Percentiles rank a stretch among this genome's conserved stretches.
Conservation (phyloP, 2,113 vertebrate species). For the Pogona vitticeps region DNA sequence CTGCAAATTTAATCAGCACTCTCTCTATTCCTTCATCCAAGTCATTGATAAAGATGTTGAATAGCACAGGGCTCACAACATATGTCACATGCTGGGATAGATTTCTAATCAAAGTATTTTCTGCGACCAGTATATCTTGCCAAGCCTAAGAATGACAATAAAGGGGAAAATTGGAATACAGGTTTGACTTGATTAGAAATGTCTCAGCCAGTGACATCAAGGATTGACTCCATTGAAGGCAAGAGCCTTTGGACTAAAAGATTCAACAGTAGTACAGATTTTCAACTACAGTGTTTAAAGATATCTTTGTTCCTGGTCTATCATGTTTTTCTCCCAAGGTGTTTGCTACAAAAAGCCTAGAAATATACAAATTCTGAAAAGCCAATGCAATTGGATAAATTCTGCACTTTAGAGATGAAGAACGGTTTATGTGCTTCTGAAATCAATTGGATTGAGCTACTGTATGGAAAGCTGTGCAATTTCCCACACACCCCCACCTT, state of each 20-base stretch:
- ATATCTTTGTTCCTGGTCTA: neutral
- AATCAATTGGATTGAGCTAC: neutral
- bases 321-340: neutral
- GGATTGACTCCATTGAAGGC: too few relatives aligned
- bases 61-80: too few relatives aligned
- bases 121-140: neutral
- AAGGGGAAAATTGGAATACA: neutral
- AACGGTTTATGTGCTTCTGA: neutral
- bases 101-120: neutral
- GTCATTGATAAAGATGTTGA: too few relatives aligned
- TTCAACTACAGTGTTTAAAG: too few relatives aligned
- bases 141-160: neutral
- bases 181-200: too few relatives aligned
- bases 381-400: too few relatives aligned
- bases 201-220: too few relatives aligned
- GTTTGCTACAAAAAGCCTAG: neutral
- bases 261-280: neutral
- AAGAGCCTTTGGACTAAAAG: too few relatives aligned
- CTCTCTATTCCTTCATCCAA: too few relatives aligned
- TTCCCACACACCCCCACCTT: neutral
- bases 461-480: neutral
- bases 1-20: too few relatives aligned
- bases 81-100: neutral
- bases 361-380: neutral
- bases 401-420: too few relatives aligned